Base-by-base conservation (phyloP, 2,113 vertebrate genomes). In the Chaenocephalus aceratus region DNA sequence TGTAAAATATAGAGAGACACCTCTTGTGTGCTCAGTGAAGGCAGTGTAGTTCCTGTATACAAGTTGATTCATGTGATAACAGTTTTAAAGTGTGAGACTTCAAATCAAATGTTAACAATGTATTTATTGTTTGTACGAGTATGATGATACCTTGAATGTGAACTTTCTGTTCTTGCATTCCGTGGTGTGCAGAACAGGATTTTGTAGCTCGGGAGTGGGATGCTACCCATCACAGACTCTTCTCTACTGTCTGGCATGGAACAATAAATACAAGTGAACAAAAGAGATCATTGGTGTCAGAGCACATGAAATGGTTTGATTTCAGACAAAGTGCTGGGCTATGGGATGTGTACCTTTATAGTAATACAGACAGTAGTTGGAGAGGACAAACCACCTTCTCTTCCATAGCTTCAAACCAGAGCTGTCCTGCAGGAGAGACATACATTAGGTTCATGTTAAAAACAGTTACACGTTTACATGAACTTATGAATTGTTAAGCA, bases 361-460 rank as follows among this genome's bases (percentile, higher is more conserved):
- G 72, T 98, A 98, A 93, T 96, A 97, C 69, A 98, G 94, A 87
- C 96, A 97, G 78, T 94, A 97, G 82, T 97, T 95, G 0, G 97
- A 97, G 61, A 98, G 95, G 45, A 98, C 97, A 46, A 97, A 98
- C 97, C 97, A 98, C 68, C 97, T 92, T 72, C 96, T 96, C 79
- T 98, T 98, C 97, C 97, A 98, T 2, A 97, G 92, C 80, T 96
- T 96, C 62, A 98, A 91, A n/a, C 96, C 97, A 0, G 94, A 92
- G 82, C 97, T 98, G 67, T 97, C 97, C 97, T 98, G 79, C 5
- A 84, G 59, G 79, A 13, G 34, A 11, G 71, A 53, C 13, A 79
- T 61, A 21, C 21, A 57, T 85, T 61, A 80, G 16, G 1, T 5
- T 18, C 26, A 30, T 1, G 4, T 58, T 16, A 41, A 61, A 61